Percentiles rank a stretch among this genome's conserved stretches.
phyloP scores from a whole-genome alignment of 1,140 invertebrate species.

The Lethrus apterus region DNA sequence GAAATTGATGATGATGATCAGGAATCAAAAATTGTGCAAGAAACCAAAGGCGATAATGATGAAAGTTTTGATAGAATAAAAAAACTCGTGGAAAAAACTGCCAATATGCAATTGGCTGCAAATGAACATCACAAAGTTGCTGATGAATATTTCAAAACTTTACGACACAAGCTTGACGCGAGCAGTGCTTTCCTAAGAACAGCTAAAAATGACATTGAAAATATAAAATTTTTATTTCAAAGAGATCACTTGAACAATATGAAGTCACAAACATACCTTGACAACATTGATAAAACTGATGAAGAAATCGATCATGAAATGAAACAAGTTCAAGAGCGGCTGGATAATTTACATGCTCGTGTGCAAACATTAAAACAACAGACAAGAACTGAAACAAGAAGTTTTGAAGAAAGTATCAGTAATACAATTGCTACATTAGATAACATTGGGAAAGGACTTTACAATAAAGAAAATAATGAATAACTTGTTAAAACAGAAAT shows the following conservation, averaged over 20 bases:
- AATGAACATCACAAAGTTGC: conserved; percentile 25
- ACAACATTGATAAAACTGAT: conserved; percentile 20
- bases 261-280: conserved; percentile 20
- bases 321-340: conserved; percentile 28
- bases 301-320: conserved; percentile 33
- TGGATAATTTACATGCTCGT: conserved; percentile 25
- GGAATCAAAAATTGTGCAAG: no score
- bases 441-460: conserved; percentile 26
- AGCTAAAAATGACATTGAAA: conserved; percentile 35
- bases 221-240: conserved; percentile 32
- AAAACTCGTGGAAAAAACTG: conserved; percentile 30
- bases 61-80: conserved; percentile 19
- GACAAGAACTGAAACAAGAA: conserved; percentile 15
- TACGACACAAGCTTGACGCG: conserved; percentile 26
- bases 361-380: conserved; percentile 9
- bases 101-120: conserved; percentile 28
- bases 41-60: conserved; percentile 12
- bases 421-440: conserved; percentile 22
- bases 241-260: conserved; percentile 25
- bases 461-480: conserved; percentile 8
- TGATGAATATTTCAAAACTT: conserved; percentile 28
- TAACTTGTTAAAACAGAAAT: neutral
- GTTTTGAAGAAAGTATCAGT: conserved; percentile 26
- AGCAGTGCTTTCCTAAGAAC: conserved; percentile 29
- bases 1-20: no score